Evolutionary conservation across 2,888 invertebrate genomes (phyloP), one percentile per base, ranked within the genome.

Genomic region (Smittia aterrima): DNA sequence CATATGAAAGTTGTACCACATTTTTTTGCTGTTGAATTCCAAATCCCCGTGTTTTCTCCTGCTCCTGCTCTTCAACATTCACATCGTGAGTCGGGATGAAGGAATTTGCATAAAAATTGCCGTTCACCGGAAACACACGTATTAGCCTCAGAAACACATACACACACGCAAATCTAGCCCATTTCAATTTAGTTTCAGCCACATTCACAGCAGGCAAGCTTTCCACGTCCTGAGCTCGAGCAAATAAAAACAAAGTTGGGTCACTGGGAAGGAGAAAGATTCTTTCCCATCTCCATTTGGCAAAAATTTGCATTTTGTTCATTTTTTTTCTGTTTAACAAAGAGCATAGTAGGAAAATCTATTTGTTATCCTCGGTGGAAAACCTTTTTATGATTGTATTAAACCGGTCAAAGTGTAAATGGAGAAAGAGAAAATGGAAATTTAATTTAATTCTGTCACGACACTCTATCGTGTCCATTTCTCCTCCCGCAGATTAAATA

Each of bases 91-190:
- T 3, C 11, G 6, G 47, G 16, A 16, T 47, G 47, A 47, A 47
- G 22, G 32, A 32, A 67, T 67, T 67, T 67, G 67, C 67, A 67
- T 67, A 67, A 68, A 68, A 68, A 68, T 47, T 68, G 68, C 47
- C 47, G 47, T 47, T 47, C 11, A 11, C 47, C 6, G 47, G 47
- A 16, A n/a, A 47, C 9, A 47, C 47, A 47, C 47, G 47, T n/a
- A 47, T 47, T 47, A 47, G 47, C 47, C 3, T 47, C 11, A 47
- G 11, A 47, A n/a, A 47, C 16, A 47, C 47, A 6, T 9, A 32
- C 32, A 3, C 32, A 32, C 32, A n/a, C n/a, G n/a, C n/a, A n/a
- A n/a, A 32, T 32, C 9, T 9, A 32, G 32, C 32, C 9, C 32
- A 32, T 6, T 32, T 3, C 32, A 32, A 32, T 32, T 32, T 32